Base-by-base conservation (phyloP, 2,888 invertebrate species). In the Diachrysia chrysitis region DNA sequence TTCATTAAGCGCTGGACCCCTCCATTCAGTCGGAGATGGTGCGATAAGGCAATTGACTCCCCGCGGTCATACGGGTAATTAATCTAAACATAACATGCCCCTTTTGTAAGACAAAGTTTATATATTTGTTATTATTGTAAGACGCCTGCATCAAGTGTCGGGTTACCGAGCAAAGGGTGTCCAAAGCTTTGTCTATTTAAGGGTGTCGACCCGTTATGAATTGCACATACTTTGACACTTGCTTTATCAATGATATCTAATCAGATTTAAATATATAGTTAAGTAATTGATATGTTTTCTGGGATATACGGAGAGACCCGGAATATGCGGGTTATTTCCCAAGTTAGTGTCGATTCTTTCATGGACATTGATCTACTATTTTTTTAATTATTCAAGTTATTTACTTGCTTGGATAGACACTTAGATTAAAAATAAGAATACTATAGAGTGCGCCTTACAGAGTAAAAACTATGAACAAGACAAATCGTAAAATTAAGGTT, bases 21-120 rank as follows among this genome's bases (percentile, higher is more conserved):
- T 81, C 74, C 76, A 76, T 76, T 79, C 81, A 82, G 66, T 72
- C 69, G 42, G 83, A 90, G 92, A 92, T 91, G 86, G 76, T 79
- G 77, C 86, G 93, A 95, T 94, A 94, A 92, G 85, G 85, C 91
- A 93, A 93, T 93, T 92, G 94, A 88, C 91, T 86, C 88, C 94
- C 93, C 84, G 91, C 86, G 78, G 91, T 69, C 89, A 95, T 95
- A 93, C 93, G 95, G 95, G 95, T 94, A 94, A 95, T 95, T 95
- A 93, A 90, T 87, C 88, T 83, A 76, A 83, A 82, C 69, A 69
- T 65, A 62, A 66, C 73, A 73, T 69, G 80, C 77, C 69, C 73
- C 69, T 65, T 65, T 76, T 79, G 74, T 81, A 84, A n/a, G 7
- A 42, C 37, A 0, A 37, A 5, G 7, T n/a, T 6, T 83, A 76